A percentile compares a stretch with the other conserved stretches of the same genome.
phyloP scores from a whole-genome alignment of 2,113 vertebrate genomes.

The Tupaia tana region DNA sequence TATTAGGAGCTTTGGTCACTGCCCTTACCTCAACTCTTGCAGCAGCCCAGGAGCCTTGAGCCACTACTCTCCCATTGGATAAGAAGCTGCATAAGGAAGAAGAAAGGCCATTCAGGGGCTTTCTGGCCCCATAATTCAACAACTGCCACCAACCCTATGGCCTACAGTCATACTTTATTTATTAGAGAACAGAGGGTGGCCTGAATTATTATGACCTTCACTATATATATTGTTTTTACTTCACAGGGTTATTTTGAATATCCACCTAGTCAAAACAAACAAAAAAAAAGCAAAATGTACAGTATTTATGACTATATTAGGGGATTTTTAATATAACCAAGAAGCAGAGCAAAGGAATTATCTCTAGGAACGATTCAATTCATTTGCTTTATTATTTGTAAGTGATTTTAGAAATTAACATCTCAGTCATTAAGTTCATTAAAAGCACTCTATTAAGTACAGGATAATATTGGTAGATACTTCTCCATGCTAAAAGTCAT shows the following conservation, averaged over 20 bases:
- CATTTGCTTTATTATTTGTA: constrained; percentile 64
- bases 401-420: constrained; percentile 58
- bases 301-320: constrained; percentile 60
- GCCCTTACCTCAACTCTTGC: constrained; percentile 84
- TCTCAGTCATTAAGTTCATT: constrained; percentile 43
- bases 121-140: constrained; percentile 81
- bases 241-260: constrained; percentile 68
- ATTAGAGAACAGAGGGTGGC: constrained; percentile 78
- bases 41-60: constrained; percentile 85
- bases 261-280: constrained; percentile 12
- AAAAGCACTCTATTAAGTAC: constrained; percentile 42
- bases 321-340: constrained; percentile 67
- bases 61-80: constrained; percentile 84
- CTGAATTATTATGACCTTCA: constrained; percentile 80
- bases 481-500: constrained; percentile 56
- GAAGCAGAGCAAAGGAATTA: constrained; percentile 66
- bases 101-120: constrained; percentile 85
- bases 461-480: constrained; percentile 20
- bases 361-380: constrained; percentile 64
- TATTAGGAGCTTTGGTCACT: constrained; percentile 79
- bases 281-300: constrained; percentile 63
- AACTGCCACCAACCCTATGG: constrained; percentile 80
- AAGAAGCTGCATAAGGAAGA: constrained; percentile 85
- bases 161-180: constrained; percentile 68
- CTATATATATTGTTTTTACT: constrained; percentile 53